Percentiles rank a stretch among this genome's conserved stretches.
Evolutionary conservation across 2,113 vertebrate species (phyloP).

Genomic region (Grus americana): DNA sequence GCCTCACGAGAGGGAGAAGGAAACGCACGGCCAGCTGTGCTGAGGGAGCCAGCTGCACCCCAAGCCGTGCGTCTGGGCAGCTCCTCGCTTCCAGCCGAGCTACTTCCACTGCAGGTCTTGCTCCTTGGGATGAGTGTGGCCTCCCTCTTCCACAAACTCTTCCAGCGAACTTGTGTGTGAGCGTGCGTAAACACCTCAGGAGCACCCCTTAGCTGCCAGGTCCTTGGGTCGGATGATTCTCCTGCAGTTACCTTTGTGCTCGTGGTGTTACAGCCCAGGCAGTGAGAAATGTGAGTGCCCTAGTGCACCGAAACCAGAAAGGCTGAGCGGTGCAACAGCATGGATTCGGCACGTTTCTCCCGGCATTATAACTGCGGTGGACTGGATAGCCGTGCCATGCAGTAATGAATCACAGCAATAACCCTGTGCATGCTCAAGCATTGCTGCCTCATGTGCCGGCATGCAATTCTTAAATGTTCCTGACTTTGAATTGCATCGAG

Average conservation of each 20-base stretch:
- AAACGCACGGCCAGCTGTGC: neutral
- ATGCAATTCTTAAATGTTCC: accelerated
- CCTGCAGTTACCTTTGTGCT: neutral
- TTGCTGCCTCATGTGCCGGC: neutral
- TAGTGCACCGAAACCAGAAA: neutral
- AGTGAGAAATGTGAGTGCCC: neutral
- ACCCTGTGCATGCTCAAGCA: neutral
- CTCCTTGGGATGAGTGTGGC: neutral
- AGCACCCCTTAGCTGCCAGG: neutral
- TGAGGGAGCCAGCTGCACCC: neutral
- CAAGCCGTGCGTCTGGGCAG: accelerated
- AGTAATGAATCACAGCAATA: neutral
- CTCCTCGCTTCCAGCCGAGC: neutral
- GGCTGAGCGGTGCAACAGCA: neutral
- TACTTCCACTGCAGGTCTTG: neutral
- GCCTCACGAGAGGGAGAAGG: neutral
- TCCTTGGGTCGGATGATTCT: neutral
- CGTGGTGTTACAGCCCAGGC: neutral
- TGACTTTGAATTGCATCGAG: too few relatives aligned
- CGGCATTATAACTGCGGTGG: neutral
- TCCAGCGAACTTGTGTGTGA: neutral
- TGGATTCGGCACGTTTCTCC: accelerated
- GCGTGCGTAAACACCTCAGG: neutral
- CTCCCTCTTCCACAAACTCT: neutral
- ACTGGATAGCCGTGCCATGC: neutral